Percentiles rank a stretch among this genome's conserved stretches.
Evolutionary conservation across 2,113 vertebrate genomes (phyloP).

Genomic region (Pithys albifrons): DNA sequence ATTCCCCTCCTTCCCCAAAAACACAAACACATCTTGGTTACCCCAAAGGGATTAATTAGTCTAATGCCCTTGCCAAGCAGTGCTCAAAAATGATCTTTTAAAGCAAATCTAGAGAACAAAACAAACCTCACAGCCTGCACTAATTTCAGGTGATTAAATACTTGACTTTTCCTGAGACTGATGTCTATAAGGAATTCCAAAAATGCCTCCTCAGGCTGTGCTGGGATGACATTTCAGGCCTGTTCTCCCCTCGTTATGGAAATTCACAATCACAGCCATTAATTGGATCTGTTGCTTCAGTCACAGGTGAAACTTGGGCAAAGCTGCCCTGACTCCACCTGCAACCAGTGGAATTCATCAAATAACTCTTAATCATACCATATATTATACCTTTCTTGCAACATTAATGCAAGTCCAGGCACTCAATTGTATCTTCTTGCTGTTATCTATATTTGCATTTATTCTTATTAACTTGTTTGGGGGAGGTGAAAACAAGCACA

Average conservation of each 20-base stretch:
- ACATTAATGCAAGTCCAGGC: not conserved
- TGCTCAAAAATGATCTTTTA: not conserved
- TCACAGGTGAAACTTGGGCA: not conserved
- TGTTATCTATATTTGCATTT: not conserved
- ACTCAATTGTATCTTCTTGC: not conserved
- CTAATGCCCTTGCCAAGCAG: not conserved
- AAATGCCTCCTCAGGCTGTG: not conserved
- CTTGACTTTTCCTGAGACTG: constrained; percentile 30
- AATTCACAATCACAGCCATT: not conserved
- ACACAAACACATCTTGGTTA: not conserved
- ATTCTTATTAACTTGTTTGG: not conserved
- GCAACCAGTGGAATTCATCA: not conserved
- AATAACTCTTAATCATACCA: not conserved
- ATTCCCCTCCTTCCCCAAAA: not conserved
- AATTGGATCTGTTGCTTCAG: not conserved
- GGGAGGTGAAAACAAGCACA: not conserved
- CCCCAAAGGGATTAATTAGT: not conserved
- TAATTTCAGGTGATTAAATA: constrained; percentile 8
- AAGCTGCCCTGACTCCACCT: not conserved
- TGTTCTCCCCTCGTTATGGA: not conserved
- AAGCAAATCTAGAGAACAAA: not conserved
- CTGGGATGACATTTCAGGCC: not conserved
- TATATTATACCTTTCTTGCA: not conserved
- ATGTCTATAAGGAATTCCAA: not conserved
- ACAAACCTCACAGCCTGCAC: not conserved